phyloP scores from a whole-genome alignment of 1,140 invertebrate genomes.

The Drosophila nannoptera region DNA sequence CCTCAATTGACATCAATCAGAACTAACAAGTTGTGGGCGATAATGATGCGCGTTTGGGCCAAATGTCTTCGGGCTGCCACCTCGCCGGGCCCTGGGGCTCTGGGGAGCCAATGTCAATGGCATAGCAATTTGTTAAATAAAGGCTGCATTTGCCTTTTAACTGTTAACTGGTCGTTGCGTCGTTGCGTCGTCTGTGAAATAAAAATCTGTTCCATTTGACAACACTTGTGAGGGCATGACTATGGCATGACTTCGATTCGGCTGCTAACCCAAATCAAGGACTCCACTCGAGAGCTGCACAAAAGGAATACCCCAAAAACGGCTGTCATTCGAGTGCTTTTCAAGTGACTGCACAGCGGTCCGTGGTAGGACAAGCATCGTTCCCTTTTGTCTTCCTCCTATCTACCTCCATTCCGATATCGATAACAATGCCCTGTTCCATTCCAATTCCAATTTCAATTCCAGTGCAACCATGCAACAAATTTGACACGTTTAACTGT shows the following conservation, averaged over 20 bases:
- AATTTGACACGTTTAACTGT: slow-evolving; percentile 46
- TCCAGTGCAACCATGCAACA: slow-evolving; percentile 39
- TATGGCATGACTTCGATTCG: background rate
- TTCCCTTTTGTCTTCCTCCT: background rate
- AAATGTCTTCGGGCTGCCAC: slow-evolving; percentile 18
- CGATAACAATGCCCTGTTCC: slow-evolving; percentile 15
- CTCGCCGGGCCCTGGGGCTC: background rate
- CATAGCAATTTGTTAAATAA: slow-evolving; percentile 36
- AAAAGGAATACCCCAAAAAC: slow-evolving; percentile 24
- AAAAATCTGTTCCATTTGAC: slow-evolving; percentile 5
- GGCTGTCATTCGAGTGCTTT: slow-evolving; percentile 37
- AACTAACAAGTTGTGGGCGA: slow-evolving; percentile 29
- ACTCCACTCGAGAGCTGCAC: slow-evolving; percentile 26
- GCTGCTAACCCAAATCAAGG: slow-evolving; percentile 26
- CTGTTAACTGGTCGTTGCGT: background rate
- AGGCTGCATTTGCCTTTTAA: slow-evolving; percentile 20
- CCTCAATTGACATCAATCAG: slow-evolving; percentile 19
- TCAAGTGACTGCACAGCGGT: slow-evolving; percentile 33
- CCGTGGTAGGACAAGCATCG: background rate
- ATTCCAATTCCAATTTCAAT: slow-evolving; percentile 32
- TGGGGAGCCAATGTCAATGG: slow-evolving; percentile 35
- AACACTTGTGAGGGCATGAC: background rate
- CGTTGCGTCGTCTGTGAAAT: background rate
- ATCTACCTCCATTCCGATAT: background rate
- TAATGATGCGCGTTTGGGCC: slow-evolving; percentile 14